Percentiles rank a stretch among this genome's conserved stretches.
phyloP scores from a whole-genome alignment of 2,797 vertebrate genomes.

The Garrulus glandarius region DNA sequence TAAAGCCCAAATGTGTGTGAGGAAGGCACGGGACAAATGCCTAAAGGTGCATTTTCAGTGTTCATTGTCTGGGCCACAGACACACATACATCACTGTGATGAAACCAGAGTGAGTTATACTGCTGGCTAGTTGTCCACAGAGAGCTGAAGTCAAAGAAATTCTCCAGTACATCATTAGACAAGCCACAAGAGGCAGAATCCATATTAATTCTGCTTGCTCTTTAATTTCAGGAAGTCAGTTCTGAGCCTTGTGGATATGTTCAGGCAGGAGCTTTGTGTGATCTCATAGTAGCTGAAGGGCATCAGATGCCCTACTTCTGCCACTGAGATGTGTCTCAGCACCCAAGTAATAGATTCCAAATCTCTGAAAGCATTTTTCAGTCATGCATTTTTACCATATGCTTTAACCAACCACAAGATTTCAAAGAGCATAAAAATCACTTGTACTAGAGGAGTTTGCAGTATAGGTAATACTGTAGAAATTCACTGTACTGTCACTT shows the following conservation, averaged over 20 bases:
- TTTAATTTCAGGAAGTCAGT: slow-evolving; percentile 25
- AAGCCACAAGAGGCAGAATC: background rate
- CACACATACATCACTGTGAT: rapidly evolving
- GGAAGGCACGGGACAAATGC: background rate
- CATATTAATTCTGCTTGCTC: slow-evolving; percentile 23
- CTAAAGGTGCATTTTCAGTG: rapidly evolving
- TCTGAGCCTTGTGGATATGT: background rate
- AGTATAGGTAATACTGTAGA: slow-evolving; percentile 2
- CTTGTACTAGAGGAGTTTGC: slow-evolving; percentile 13
- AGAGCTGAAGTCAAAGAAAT: background rate
- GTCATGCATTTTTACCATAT: slow-evolving; percentile 28
- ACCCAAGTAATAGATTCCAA: slow-evolving; percentile 27
- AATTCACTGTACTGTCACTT: background rate
- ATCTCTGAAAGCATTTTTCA: slow-evolving; percentile 40
- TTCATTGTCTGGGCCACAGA: background rate
- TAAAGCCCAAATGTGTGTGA: rapidly evolving
- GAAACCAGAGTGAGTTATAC: background rate
- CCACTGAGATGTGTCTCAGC: slow-evolving; percentile 15
- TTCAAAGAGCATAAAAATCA: slow-evolving; percentile 48
- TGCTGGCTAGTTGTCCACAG: background rate
- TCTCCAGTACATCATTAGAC: background rate
- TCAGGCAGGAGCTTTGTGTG: slow-evolving; percentile 20
- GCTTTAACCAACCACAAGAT: background rate
- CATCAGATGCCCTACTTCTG: slow-evolving; percentile 56
- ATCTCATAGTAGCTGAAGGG: slow-evolving; percentile 48